Evolutionary conservation across 2,113 vertebrate genomes (phyloP).

Genomic region (Ovis canadensis): DNA sequence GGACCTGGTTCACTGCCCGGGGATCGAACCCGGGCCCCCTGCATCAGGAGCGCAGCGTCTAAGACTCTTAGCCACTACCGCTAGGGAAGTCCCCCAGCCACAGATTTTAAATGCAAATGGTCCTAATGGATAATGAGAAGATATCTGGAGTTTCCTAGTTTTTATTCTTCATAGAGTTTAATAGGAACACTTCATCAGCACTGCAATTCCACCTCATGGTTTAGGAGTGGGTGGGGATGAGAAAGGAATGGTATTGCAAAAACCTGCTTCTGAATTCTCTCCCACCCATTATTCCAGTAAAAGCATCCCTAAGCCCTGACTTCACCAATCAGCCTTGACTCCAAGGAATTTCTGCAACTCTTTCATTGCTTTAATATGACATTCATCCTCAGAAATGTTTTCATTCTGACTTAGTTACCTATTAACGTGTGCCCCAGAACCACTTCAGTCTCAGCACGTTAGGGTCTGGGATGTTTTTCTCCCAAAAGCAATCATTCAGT

Average conservation of each 20-base stretch:
- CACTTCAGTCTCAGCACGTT: background rate
- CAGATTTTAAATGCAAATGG: slow-evolving; percentile 4
- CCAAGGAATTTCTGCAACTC: slow-evolving; percentile 37
- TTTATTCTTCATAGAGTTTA: slow-evolving; percentile 39
- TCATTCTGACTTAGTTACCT: background rate
- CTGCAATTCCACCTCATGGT: background rate
- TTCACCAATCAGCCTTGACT: background rate
- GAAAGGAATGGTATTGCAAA: background rate
- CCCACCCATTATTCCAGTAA: background rate
- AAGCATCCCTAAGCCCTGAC: slow-evolving; percentile 15
- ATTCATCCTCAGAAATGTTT: slow-evolving; percentile 50
- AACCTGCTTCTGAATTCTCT: slow-evolving; percentile 60
- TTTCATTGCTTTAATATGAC: slow-evolving; percentile 30
- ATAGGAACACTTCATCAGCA: background rate
- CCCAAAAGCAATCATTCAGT: slow-evolving; percentile 39
- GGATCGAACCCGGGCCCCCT: background rate
- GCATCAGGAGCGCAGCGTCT: background rate
- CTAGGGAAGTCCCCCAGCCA: background rate
- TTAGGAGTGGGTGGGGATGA: background rate
- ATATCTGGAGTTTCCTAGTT: background rate
- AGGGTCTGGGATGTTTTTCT: background rate
- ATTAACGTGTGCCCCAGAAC: background rate
- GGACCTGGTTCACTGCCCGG: background rate
- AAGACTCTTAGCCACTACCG: background rate
- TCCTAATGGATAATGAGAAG: background rate